These are phyloP conservation scores for Hydriomena furcata DNA, from an alignment of 2,888 invertebrate genomes.

Conservation along the genomic window DNA sequence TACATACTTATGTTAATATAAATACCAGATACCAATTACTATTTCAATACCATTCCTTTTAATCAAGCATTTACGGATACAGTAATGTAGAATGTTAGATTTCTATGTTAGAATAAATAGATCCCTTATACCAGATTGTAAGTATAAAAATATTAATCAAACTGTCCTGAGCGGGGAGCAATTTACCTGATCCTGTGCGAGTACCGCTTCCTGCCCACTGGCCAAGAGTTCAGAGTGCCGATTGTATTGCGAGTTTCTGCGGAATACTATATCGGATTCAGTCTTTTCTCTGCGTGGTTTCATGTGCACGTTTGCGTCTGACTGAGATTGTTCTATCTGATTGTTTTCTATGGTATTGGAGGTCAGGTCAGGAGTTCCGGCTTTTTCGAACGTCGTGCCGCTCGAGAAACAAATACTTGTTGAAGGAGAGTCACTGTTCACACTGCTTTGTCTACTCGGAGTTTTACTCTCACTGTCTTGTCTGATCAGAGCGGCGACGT, in stretches of 20 bases:
- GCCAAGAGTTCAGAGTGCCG: slow-evolving; percentile 71
- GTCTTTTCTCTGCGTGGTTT: slow-evolving; percentile 93
- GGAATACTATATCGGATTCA: slow-evolving; percentile 92
- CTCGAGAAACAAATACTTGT: slow-evolving; percentile 69
- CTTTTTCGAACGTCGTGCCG: slow-evolving; percentile 63
- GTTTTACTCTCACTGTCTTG: slow-evolving; percentile 68
- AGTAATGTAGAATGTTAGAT: slow-evolving; percentile 66
- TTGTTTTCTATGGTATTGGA: slow-evolving; percentile 63
- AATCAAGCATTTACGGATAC: slow-evolving; percentile 52
- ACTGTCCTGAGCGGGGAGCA: slow-evolving; percentile 75
- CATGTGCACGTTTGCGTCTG: slow-evolving; percentile 67
- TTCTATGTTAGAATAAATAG: slow-evolving; percentile 65
- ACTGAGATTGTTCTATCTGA: slow-evolving; percentile 43
- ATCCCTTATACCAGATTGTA: slow-evolving; percentile 76
- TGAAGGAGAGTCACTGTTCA: slow-evolving; percentile 72
- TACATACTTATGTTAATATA: slow-evolving; percentile 40
- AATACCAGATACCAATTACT: slow-evolving; percentile 54
- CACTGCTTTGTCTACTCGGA: slow-evolving; percentile 70
- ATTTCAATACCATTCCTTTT: slow-evolving; percentile 44
- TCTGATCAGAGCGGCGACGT: slow-evolving; percentile 69
- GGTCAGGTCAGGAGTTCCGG: slow-evolving; percentile 68
- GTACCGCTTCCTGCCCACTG: slow-evolving; percentile 82
- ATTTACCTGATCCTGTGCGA: slow-evolving; percentile 81
- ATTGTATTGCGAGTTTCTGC: slow-evolving; percentile 80
- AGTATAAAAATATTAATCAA: slow-evolving; percentile 68